A percentile compares a stretch with the other conserved stretches of the same genome.
These are phyloP conservation scores for Cossypha heuglini DNA, from an alignment of 2,797 vertebrate species.

Conservation along the genomic window DNA sequence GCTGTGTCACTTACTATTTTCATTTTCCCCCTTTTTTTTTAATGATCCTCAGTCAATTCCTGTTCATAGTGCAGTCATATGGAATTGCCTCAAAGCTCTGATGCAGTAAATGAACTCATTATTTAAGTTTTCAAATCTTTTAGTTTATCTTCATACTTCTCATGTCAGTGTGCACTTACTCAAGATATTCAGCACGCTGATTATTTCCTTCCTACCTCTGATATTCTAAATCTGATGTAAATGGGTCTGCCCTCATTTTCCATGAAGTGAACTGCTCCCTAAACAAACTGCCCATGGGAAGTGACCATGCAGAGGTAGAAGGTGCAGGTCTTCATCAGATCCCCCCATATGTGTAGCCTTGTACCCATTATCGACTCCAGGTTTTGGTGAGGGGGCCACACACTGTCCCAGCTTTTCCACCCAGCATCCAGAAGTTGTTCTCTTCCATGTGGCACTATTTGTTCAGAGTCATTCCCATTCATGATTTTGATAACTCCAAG, in stretches of 20 bases:
- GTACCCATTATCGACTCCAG: fast-evolving
- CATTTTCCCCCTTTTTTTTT: not conserved
- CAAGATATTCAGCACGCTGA: not conserved
- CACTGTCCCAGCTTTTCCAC: not conserved
- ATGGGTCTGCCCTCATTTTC: not conserved
- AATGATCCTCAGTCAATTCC: not conserved
- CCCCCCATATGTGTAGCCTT: fast-evolving
- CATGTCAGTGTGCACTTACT: not conserved
- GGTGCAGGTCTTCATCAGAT: not conserved
- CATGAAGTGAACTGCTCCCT: not conserved
- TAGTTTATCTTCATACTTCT: not conserved
- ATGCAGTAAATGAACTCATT: not conserved
- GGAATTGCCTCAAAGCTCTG: not conserved
- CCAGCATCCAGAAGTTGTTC: not conserved
- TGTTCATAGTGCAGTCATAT: not conserved
- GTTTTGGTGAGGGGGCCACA: not conserved
- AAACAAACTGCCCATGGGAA: not conserved
- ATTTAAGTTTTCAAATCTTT: not conserved
- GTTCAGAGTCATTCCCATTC: not conserved
- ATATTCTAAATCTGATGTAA: not conserved
- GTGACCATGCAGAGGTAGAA: fast-evolving
- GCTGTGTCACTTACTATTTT: not conserved
- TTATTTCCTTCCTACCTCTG: not conserved
- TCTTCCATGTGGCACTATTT: not conserved
- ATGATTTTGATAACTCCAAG: not conserved